Conservation (phyloP, 2,888 invertebrate species). For the Chrysolina americana region DNA sequence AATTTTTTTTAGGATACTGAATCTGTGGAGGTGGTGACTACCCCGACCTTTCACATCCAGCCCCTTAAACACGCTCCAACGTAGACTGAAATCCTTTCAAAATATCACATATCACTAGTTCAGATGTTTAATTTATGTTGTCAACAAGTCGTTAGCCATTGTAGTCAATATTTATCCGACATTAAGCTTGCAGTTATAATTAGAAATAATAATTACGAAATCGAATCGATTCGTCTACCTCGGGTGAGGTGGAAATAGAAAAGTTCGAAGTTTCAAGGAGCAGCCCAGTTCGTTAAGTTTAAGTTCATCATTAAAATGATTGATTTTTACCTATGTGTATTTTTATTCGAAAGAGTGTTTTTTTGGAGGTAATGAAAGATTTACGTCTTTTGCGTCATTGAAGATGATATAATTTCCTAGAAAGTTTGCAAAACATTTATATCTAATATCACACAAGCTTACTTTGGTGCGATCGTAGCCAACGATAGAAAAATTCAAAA, state of each 20-base stretch:
- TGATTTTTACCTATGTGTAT: slow-evolving; percentile 22
- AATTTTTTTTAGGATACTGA: too few species aligned
- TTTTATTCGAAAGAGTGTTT: background rate
- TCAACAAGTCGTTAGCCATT: slow-evolving; percentile 13
- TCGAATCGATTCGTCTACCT: slow-evolving; percentile 18
- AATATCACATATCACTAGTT: background rate
- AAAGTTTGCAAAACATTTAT: slow-evolving; percentile 2
- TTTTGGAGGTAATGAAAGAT: slow-evolving; percentile 12
- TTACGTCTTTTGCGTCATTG: slow-evolving; percentile 11
- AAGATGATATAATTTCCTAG: slow-evolving; percentile 6
- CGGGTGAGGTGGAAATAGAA: slow-evolving; percentile 14
- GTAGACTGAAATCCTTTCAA: background rate
- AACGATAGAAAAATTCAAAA: too few species aligned
- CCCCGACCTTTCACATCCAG: too few species aligned
- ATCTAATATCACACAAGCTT: background rate
- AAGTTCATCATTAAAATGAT: slow-evolving; percentile 11
- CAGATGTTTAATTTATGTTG: background rate
- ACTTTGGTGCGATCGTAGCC: background rate
- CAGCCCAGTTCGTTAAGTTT: slow-evolving; percentile 9
- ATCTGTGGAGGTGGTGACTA: too few species aligned
- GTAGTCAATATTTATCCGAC: slow-evolving; percentile 5
- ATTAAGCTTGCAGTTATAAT: slow-evolving; percentile 19
- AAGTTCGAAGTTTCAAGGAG: slow-evolving; percentile 8
- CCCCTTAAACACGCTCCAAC: too few species aligned
- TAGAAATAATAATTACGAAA: slow-evolving; percentile 20